Evolutionary conservation across 2,113 vertebrate species (phyloP).

Genomic region (Calypte anna): DNA sequence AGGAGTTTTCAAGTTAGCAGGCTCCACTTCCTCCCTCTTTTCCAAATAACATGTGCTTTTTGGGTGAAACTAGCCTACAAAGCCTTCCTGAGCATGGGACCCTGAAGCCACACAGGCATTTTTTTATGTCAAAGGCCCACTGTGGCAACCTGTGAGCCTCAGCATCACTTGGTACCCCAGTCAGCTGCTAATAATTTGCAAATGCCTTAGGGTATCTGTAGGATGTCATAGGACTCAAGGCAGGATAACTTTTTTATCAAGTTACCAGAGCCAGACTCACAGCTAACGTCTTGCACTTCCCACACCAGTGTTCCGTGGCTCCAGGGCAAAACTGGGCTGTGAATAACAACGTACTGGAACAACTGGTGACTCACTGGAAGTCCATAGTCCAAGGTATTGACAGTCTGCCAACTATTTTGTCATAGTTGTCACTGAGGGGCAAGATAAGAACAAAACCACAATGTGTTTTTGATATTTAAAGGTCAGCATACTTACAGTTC

Average conservation of each 20-base stretch:
- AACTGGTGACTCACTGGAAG: background rate
- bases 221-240: background rate
- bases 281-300: background rate
- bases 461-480: conserved; percentile 1
- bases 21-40: background rate
- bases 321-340: background rate
- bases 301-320: background rate
- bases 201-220: background rate
- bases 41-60: background rate
- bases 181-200: background rate
- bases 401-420: background rate
- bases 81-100: background rate
- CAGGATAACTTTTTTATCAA: background rate
- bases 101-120: background rate
- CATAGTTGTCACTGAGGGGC: background rate
- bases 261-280: background rate
- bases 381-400: background rate
- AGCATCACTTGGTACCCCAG: background rate
- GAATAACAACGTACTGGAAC: background rate
- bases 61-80: background rate
- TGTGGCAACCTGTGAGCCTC: background rate
- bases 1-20: background rate
- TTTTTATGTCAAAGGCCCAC: background rate
- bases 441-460: background rate
- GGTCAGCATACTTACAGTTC: background rate